Conservation (phyloP, 2,888 invertebrate genomes). For the Drosophila differens region DNA sequence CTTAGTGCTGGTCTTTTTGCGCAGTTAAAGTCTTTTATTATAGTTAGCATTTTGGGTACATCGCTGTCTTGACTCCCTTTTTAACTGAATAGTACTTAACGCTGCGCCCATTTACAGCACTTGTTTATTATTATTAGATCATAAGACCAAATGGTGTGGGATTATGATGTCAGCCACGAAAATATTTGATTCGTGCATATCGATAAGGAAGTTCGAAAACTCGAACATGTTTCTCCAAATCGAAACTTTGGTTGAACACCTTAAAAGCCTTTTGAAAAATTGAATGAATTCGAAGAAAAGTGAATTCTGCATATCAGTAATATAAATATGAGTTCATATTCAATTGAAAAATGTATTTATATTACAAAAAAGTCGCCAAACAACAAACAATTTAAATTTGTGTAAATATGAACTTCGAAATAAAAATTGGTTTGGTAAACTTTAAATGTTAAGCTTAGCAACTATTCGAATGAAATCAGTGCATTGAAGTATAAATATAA, state of each 20-base stretch:
- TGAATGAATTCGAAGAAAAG: neutral
- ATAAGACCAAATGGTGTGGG: neutral
- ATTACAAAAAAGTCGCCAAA: too few relatives aligned
- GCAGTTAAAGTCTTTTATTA: slow-evolving; percentile 54
- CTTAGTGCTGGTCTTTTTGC: slow-evolving; percentile 40
- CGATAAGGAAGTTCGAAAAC: slow-evolving; percentile 1
- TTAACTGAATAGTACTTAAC: slow-evolving; percentile 7
- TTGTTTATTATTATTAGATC: slow-evolving; percentile 31
- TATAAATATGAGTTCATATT: neutral
- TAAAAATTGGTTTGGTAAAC: neutral
- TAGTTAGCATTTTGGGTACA: slow-evolving; percentile 37
- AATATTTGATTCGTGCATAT: slow-evolving; percentile 1
- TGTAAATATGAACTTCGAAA: neutral
- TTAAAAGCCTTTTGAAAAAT: neutral
- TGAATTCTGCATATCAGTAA: neutral
- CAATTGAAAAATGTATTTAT: neutral
- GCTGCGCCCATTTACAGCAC: slow-evolving; percentile 36
- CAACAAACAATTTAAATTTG: neutral
- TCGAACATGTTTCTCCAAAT: neutral
- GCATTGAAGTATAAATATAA: neutral
- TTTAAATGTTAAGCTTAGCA: neutral
- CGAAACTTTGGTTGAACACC: neutral
- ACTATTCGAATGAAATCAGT: neutral
- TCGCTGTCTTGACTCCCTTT: slow-evolving; percentile 34
- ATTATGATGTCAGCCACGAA: slow-evolving; percentile 25